Conservation (phyloP, 2,113 vertebrate species). For the Rhea americana region DNA sequence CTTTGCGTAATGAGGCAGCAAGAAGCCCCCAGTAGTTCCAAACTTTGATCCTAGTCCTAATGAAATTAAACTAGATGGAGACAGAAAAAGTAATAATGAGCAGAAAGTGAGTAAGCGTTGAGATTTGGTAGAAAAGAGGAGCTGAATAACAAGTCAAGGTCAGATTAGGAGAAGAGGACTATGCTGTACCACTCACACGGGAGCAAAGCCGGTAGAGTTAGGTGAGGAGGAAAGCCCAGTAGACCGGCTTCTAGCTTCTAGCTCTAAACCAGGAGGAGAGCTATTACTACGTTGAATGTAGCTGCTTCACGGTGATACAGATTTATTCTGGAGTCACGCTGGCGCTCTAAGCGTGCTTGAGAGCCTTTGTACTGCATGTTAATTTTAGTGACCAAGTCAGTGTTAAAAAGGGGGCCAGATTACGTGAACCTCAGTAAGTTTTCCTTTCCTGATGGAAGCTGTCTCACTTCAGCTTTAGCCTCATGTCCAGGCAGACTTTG, state of each 20-base stretch:
- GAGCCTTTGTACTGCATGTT: neutral
- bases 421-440: neutral
- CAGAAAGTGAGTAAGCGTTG: neutral
- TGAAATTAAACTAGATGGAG: neutral
- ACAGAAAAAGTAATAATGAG: neutral
- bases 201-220: neutral
- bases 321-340: neutral
- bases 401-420: neutral
- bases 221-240: neutral
- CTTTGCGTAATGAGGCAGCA: neutral
- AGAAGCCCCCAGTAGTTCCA: neutral
- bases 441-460: neutral
- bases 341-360: neutral
- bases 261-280: neutral
- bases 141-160: neutral
- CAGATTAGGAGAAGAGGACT: neutral
- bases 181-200: neutral
- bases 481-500: neutral
- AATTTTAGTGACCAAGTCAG: neutral
- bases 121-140: neutral
- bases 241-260: neutral
- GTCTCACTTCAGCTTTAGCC: neutral
- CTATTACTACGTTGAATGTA: neutral
- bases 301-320: neutral
- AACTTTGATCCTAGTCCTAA: neutral